Evolutionary conservation across 2,888 invertebrate genomes (phyloP).

Genomic region (Iselma pallidipennis): DNA sequence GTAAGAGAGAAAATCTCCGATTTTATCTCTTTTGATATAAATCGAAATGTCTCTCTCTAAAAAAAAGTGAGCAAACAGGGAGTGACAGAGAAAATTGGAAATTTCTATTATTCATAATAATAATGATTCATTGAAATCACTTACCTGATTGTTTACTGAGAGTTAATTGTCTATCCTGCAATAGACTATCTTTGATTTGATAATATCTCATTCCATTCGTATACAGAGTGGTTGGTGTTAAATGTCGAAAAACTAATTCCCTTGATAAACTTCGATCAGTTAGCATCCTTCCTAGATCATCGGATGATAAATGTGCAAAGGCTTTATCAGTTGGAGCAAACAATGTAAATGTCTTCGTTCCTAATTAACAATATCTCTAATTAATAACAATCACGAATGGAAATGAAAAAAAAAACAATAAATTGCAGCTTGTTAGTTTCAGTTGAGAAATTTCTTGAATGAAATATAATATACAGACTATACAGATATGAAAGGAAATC

Average conservation of each 20-base stretch:
- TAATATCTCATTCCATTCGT: slow-evolving; percentile 88
- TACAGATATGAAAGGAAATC: too few relatives aligned
- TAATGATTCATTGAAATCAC: slow-evolving; percentile 29
- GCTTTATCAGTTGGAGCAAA: slow-evolving; percentile 85
- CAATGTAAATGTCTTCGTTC: slow-evolving; percentile 80
- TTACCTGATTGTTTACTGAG: slow-evolving; percentile 79
- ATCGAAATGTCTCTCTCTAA: not conserved
- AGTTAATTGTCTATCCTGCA: slow-evolving; percentile 74
- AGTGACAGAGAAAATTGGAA: not conserved
- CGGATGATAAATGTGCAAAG: slow-evolving; percentile 68
- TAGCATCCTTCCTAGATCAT: slow-evolving; percentile 65
- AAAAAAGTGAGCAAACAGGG: not conserved
- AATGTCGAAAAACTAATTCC: slow-evolving; percentile 75
- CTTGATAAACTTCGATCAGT: slow-evolving; percentile 69
- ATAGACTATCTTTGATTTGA: slow-evolving; percentile 79
- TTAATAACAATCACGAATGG: slow-evolving; percentile 2
- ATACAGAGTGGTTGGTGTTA: slow-evolving; percentile 78
- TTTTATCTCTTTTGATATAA: not conserved
- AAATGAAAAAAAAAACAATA: slow-evolving; percentile 8
- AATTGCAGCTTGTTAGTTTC: slow-evolving; percentile 13
- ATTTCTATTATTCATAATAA: not conserved
- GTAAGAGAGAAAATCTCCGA: not conserved
- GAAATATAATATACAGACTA: too few relatives aligned
- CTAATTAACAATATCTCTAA: slow-evolving; percentile 61
- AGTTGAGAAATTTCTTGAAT: slow-evolving; percentile 7